Evolutionary conservation across 2,888 invertebrate species (phyloP).

Genomic region (Phalangium opilio): DNA sequence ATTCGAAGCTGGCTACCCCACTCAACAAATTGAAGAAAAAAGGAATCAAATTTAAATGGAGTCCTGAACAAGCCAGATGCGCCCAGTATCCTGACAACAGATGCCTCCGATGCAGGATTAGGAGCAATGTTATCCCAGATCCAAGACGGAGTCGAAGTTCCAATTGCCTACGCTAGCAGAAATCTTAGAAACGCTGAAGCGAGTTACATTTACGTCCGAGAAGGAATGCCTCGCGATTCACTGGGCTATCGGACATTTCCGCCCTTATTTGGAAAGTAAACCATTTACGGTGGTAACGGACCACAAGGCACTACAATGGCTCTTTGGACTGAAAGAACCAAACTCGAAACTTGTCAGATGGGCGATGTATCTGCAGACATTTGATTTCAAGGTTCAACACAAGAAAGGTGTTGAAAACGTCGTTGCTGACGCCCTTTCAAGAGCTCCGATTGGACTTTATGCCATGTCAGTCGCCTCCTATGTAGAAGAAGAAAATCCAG

Average conservation of each 20-base stretch:
- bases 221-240: slow-evolving; percentile 29
- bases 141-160: slow-evolving; percentile 10
- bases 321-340: slow-evolving; percentile 30
- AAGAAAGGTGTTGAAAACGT: slow-evolving; percentile 29
- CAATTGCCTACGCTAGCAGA: slow-evolving; percentile 20
- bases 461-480: too few species aligned
- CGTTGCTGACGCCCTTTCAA: slow-evolving; percentile 30
- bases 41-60: too few species aligned
- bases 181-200: too few species aligned
- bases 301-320: slow-evolving; percentile 35
- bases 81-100: slow-evolving; percentile 21
- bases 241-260: slow-evolving; percentile 29
- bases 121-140: slow-evolving; percentile 23
- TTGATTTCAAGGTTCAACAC: slow-evolving; percentile 29
- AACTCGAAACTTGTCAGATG: slow-evolving; percentile 33
- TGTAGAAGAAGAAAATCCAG: too few species aligned
- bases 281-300: slow-evolving; percentile 30
- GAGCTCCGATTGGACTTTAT: slow-evolving; percentile 18
- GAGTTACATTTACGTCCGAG: slow-evolving; percentile 32
- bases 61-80: not conserved
- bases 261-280: slow-evolving; percentile 30
- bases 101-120: slow-evolving; percentile 20
- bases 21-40: too few species aligned
- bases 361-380: slow-evolving; percentile 31
- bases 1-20: too few species aligned